Conservation (phyloP, 2,113 vertebrate species). For the human region DNA sequence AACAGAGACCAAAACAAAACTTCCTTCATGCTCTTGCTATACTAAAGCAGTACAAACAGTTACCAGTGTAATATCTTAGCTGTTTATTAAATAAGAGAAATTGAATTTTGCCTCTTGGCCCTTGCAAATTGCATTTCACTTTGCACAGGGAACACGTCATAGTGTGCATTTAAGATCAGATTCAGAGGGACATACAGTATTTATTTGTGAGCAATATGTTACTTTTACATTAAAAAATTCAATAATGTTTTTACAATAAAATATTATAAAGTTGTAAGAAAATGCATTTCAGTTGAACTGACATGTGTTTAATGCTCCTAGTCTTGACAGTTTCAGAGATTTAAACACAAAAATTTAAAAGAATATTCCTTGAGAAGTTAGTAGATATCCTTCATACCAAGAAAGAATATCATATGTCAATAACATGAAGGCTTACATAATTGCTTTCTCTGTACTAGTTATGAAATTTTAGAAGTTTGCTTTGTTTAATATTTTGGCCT, state of each 20-base stretch:
- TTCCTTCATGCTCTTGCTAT: not conserved
- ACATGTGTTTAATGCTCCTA: not conserved
- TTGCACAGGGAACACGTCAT: not conserved
- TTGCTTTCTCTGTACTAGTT: not conserved
- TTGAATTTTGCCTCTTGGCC: not conserved
- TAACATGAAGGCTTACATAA: not conserved
- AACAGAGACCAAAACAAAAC: not conserved
- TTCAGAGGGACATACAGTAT: not conserved
- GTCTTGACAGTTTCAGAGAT: not conserved
- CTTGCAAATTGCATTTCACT: not conserved
- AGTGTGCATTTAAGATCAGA: not conserved
- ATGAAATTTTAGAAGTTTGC: not conserved
- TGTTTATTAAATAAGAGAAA: not conserved
- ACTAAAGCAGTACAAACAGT: not conserved
- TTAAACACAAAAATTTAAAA: not conserved
- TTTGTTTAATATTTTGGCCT: not conserved
- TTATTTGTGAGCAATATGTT: not conserved
- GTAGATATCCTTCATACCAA: not conserved
- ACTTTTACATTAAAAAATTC: not conserved
- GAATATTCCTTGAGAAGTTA: not conserved
- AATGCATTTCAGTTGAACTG: not conserved
- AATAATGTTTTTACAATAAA: not conserved
- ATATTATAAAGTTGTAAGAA: not conserved
- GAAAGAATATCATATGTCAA: not conserved
- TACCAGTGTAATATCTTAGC: not conserved